Conservation (phyloP, 2,888 invertebrate genomes). For the Lordiphosa andalusiaca region DNA sequence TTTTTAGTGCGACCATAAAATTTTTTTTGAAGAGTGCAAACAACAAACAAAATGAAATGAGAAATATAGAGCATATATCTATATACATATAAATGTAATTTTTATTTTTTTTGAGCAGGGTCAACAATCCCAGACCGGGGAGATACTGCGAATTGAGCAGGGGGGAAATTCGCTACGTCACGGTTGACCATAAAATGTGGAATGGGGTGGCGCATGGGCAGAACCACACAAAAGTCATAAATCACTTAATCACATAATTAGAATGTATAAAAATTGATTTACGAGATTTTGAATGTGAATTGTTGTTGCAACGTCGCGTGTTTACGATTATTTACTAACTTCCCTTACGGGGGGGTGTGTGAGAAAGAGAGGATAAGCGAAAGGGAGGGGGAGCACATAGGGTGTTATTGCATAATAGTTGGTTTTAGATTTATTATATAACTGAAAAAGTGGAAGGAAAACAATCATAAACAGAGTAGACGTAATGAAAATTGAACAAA, state of each 20-base stretch:
- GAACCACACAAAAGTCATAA: constrained; percentile 55
- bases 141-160: too few species aligned
- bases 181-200: constrained; percentile 52
- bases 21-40: constrained; percentile 64
- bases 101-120: background rate
- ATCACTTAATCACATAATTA: constrained; percentile 76
- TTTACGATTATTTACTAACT: constrained; percentile 65
- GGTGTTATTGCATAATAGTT: constrained; percentile 35
- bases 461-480: too few species aligned
- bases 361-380: background rate
- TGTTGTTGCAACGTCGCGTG: constrained; percentile 63
- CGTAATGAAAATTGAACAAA: too few species aligned
- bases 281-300: constrained; percentile 68
- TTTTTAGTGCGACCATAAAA: constrained; percentile 64
- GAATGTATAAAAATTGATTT: constrained; percentile 75
- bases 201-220: constrained; percentile 3
- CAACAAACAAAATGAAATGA: constrained; percentile 45
- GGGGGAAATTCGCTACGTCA: constrained; percentile 23
- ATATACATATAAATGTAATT: too few species aligned
- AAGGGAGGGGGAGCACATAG: background rate
- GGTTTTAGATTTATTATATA: constrained; percentile 26
- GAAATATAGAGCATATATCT: constrained; percentile 22
- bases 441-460: constrained; percentile 7
- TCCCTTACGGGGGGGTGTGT: constrained; percentile 3
- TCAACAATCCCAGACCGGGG: constrained; percentile 3